Evolutionary conservation across 2,888 invertebrate genomes (phyloP).

Genomic region (Lycaena phlaeas): DNA sequence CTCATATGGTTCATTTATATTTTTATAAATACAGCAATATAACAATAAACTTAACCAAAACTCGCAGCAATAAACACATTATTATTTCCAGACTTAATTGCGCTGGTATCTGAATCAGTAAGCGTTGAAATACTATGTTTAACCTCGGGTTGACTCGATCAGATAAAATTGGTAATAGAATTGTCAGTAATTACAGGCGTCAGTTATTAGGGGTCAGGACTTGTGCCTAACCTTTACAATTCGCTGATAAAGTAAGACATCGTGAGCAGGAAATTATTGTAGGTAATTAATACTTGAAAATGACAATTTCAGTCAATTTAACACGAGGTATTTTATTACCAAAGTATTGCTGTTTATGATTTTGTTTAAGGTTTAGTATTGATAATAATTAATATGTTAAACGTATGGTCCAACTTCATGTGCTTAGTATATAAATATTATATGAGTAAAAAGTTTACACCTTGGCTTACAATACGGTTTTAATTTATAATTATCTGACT

Average conservation of each 20-base stretch:
- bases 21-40: no score
- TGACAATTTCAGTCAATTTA: background rate
- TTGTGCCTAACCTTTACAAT: slow-evolving; percentile 23
- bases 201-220: slow-evolving; percentile 22
- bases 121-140: slow-evolving; percentile 16
- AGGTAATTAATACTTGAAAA: background rate
- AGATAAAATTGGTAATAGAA: slow-evolving; percentile 56
- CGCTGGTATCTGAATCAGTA: slow-evolving; percentile 9
- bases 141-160: slow-evolving; percentile 29
- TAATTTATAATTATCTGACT: no score
- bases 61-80: background rate
- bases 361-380: no score
- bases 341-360: no score
- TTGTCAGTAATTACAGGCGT: slow-evolving; percentile 57
- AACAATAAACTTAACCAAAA: no score
- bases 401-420: no score
- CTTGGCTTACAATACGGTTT: no score
- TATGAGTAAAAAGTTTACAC: no score
- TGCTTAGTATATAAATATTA: no score
- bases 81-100: slow-evolving; percentile 8
- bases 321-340: no score
- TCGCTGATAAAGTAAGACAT: slow-evolving; percentile 18
- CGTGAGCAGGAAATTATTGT: slow-evolving; percentile 6
- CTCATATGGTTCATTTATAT: no score
- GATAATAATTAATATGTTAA: no score